phyloP scores from a whole-genome alignment of 2,888 invertebrate species.

The Cataglyphis cursor region DNA sequence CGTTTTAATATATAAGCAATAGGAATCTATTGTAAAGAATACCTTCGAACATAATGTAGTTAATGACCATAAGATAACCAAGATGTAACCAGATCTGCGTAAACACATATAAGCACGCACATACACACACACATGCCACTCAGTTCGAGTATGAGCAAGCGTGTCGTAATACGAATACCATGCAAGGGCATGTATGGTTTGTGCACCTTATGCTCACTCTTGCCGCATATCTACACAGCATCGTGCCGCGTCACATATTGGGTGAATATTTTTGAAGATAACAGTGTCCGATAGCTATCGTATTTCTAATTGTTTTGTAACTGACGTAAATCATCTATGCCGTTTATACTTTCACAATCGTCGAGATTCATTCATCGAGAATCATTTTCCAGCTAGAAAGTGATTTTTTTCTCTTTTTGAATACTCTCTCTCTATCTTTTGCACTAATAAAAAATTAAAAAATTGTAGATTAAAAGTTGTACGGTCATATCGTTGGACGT shows the following conservation, averaged over 20 bases:
- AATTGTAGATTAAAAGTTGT: neutral
- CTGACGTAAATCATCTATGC: neutral
- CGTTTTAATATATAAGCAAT: conserved; percentile 72
- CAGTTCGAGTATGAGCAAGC: conserved; percentile 21
- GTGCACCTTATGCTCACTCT: conserved; percentile 77
- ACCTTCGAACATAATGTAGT: conserved; percentile 73
- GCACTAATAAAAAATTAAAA: neutral
- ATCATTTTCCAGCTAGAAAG: conserved; percentile 9
- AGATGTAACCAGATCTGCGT: conserved; percentile 56
- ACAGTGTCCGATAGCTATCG: conserved; percentile 55
- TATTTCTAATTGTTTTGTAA: conserved; percentile 29
- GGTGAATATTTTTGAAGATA: conserved; percentile 71
- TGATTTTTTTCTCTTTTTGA: neutral
- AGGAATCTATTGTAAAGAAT: conserved; percentile 75
- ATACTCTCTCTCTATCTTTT: too few species aligned
- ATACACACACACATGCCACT: conserved; percentile 28
- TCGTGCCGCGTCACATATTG: conserved; percentile 72
- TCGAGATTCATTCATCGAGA: neutral
- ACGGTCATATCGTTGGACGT: neutral
- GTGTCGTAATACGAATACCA: conserved; percentile 73
- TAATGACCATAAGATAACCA: conserved; percentile 73
- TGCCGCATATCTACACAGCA: conserved; percentile 73
- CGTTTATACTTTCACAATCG: neutral
- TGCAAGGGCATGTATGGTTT: conserved; percentile 77
- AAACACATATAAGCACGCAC: neutral